These are phyloP conservation scores for Scaptomyza reducta DNA, from an alignment of 2,888 invertebrate species.

Conservation along the genomic window DNA sequence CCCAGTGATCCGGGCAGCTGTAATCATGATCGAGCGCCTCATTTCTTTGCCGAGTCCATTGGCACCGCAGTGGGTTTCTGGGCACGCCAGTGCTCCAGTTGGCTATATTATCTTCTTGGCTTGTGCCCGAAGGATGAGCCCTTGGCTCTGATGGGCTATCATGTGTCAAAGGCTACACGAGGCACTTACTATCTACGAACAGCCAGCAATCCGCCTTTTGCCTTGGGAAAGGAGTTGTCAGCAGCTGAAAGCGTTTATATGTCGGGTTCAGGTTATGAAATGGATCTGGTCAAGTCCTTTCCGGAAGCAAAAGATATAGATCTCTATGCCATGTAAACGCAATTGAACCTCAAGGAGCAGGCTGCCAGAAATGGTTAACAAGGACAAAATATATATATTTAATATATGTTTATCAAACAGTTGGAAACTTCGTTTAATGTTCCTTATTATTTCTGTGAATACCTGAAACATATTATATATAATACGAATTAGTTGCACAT, in stretches of 20 bases:
- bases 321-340: neutral
- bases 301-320: neutral
- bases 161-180: constrained; percentile 79
- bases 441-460: too few relatives aligned
- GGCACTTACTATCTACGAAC: constrained; percentile 85
- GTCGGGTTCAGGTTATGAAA: neutral
- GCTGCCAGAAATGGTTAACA: neutral
- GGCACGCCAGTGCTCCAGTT: constrained; percentile 85
- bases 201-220: constrained; percentile 48
- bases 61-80: constrained; percentile 85
- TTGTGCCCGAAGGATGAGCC: constrained; percentile 82
- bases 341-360: neutral
- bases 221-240: constrained; percentile 48
- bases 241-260: neutral
- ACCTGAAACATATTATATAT: too few relatives aligned
- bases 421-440: too few relatives aligned
- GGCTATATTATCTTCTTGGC: constrained; percentile 85
- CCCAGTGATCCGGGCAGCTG: constrained; percentile 86
- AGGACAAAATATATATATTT: too few relatives aligned
- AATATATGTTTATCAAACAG: too few relatives aligned
- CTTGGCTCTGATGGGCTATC: constrained; percentile 85
- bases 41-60: constrained; percentile 87
- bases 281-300: neutral
- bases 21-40: constrained; percentile 86
- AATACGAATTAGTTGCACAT: neutral